phyloP scores from a whole-genome alignment of 2,797 vertebrate genomes.

The Lemur catta region DNA sequence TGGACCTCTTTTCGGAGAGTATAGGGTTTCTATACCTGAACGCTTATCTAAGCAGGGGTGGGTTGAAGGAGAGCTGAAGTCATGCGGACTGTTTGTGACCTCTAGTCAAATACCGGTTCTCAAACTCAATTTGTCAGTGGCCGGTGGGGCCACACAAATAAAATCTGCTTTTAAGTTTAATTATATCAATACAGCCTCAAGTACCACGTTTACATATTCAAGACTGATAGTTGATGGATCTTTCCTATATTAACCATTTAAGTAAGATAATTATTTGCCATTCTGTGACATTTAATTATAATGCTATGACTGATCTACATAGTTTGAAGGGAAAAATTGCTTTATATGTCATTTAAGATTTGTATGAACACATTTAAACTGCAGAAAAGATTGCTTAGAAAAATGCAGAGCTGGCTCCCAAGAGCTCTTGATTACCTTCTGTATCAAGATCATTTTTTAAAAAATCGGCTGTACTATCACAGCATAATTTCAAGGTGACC shows the following conservation, averaged over 20 bases:
- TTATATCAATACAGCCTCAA: constrained; percentile 21
- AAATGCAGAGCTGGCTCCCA: constrained; percentile 76
- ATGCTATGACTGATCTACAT: constrained; percentile 55
- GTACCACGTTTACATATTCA: constrained; percentile 23
- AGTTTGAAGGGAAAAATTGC: constrained; percentile 58
- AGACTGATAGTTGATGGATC: constrained; percentile 19
- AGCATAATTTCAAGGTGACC: constrained; percentile 83
- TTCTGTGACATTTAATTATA: constrained; percentile 66
- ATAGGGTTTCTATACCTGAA: neutral
- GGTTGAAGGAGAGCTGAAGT: neutral
- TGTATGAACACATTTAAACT: constrained; percentile 68
- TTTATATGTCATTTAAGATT: constrained; percentile 68
- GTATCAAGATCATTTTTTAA: constrained; percentile 64
- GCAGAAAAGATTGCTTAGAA: constrained; percentile 77
- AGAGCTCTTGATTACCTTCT: constrained; percentile 81
- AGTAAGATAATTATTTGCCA: constrained; percentile 65
- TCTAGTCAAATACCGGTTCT: neutral
- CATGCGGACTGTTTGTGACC: neutral
- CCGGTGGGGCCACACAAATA: neutral
- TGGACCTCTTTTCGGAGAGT: neutral
- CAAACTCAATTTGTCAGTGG: neutral
- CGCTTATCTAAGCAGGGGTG: neutral
- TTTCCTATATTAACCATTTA: constrained; percentile 67
- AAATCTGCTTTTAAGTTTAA: constrained; percentile 44
- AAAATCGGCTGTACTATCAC: constrained; percentile 54